These are phyloP conservation scores for Myotis lucifugus DNA, from an alignment of 2,113 vertebrate genomes.

Conservation along the genomic window DNA sequence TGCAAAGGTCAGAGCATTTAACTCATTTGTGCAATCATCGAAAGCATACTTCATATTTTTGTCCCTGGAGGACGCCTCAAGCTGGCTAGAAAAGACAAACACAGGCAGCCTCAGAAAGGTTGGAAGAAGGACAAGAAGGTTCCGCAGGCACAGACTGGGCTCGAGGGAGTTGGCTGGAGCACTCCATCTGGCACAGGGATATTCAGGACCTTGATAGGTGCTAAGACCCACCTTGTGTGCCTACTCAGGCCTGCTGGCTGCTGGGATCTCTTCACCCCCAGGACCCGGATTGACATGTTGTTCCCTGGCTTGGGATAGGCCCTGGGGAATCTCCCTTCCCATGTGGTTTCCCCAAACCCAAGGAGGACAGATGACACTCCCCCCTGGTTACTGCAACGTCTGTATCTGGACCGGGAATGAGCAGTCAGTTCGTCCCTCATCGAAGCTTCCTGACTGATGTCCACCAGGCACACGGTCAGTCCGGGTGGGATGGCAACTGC, in stretches of 20 bases:
- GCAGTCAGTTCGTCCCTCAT: fast-evolving
- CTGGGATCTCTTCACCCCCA: too few relatives aligned
- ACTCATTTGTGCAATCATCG: neutral
- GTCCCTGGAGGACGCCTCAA: neutral
- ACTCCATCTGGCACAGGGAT: neutral
- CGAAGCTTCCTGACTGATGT: neutral
- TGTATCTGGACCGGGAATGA: neutral
- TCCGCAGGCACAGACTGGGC: too few relatives aligned
- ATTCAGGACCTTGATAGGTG: neutral
- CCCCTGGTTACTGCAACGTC: neutral
- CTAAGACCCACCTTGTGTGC: too few relatives aligned
- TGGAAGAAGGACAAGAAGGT: neutral
- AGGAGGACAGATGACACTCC: neutral
- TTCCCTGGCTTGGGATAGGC: neutral
- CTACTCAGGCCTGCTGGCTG: neutral
- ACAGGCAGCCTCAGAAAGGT: neutral
- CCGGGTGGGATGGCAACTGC: neutral
- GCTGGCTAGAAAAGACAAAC: neutral
- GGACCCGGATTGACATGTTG: neutral
- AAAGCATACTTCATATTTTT: neutral
- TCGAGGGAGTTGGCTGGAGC: neutral
- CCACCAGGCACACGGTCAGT: neutral
- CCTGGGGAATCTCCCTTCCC: neutral
- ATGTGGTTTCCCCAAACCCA: neutral
- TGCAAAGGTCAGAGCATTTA: neutral